Base-by-base conservation (phyloP, 2,113 vertebrate species). In the Dendrocopos noguchii region DNA sequence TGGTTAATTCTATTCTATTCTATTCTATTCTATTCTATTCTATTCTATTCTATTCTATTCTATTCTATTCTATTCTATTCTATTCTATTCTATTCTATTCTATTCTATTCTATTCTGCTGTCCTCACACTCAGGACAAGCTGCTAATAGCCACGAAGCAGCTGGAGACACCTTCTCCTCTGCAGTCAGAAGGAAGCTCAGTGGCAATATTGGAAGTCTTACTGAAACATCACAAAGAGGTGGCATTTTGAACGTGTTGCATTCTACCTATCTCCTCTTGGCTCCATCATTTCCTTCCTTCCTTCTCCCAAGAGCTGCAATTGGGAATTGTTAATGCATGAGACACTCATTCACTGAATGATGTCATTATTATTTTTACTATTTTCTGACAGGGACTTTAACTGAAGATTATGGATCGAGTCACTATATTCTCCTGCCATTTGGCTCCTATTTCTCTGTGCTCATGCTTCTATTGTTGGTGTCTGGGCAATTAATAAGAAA, bases 401-500 rank as follows among this genome's bases (percentile, higher is more conserved):
- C 9, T 80, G 50, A 77, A 44, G 27, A 55, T 77, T 56, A 55
- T 44, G 44, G 53, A 80, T 81, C 56, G 78, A 64, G 56, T 36
- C 29, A 44, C 39, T 27, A 31, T 68, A 63, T 36, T 55, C 25
- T 78, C 18, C 47, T 81, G 42, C 36, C 16, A 15, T 22, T 52
- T 39, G 25, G 6, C 61, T 79, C 13, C 33, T 66, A 7, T 39
- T 63, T 47, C 59, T 67, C 24, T 55, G 75, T 75, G 27, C 82
- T 85, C 53, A 66, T 60, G 25, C 36, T 61, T 39, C 34, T 78
- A 5, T 47, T 93, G 28, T 73, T 77, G 44, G 15, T 53, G n/a
- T 68, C 55, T 74, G 31, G 68, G 63, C 29, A 44, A 71, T 57
- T 86, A 75, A 89, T 74, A 71, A 93, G 59, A 74, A 94, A 81